Evolutionary conservation across 2,113 vertebrate genomes (phyloP), one percentile per base, ranked within the genome.

Genomic region (Tyto alba): DNA sequence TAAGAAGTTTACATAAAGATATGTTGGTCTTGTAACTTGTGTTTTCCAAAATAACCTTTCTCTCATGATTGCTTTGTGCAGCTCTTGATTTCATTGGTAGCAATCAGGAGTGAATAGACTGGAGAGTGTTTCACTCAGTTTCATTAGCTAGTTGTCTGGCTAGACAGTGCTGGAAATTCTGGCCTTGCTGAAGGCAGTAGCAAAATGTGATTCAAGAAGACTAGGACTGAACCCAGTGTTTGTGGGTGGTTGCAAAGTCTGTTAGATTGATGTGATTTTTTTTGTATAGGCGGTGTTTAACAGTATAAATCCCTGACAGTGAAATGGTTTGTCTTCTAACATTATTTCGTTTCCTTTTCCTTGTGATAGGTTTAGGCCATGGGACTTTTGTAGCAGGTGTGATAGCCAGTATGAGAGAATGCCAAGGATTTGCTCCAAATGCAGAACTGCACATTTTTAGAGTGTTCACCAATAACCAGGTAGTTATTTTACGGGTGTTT

Each of bases 381-480:
- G 99, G 99, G 21, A 99, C 99, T 3, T 99, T 99, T n/a, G 99
- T 99, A 36, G 99, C 99, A 38, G 99, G 99, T 43, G 99, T 99
- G 50, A 99, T 99, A 68, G 99, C 99, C 95, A 99, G 99, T 92
- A 99, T 99, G 99, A 98, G 99, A 93, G 99, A 99, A 96, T 99
- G 99, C 98, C 99, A 99, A 85, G 99, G 99, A 22, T 99, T 99
- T 94, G 99, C 99, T 85, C 99, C 99, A 6, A 99, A 99, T 93
- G 99, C 99, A 11, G 99, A 99, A 85, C 98, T 99, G 62, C 99
- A 99, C 96, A 99, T 99, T 97, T 99, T 99, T 98, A 98, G 99
- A 96, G 99, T 99, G 83, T 99, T 99, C 94, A 99, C 99, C 95
- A 99, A 99, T 97, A 99, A 99, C 87, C 99, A 99, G 99, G 99